These are phyloP conservation scores for Natrix natrix DNA, from an alignment of 2,797 vertebrate genomes.

Conservation along the genomic window DNA sequence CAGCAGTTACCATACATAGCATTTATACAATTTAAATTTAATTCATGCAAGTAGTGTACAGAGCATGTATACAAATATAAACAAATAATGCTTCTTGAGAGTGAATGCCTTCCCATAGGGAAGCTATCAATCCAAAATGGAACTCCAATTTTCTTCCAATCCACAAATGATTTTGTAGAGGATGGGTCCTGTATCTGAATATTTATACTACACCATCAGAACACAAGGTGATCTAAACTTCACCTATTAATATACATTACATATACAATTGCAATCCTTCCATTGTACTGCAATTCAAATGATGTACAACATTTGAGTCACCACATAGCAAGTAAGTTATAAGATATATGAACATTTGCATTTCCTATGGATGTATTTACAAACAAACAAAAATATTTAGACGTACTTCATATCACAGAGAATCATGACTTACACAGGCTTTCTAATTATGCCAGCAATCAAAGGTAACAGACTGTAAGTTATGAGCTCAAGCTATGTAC, in stretches of 20 bases:
- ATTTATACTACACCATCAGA: conserved; percentile 23
- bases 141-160: conserved; percentile 37
- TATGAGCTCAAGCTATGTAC: not conserved
- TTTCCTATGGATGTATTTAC: not conserved
- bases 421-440: not conserved
- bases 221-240: not conserved
- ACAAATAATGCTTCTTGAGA: conserved; percentile 15
- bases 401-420: not conserved
- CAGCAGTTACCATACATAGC: not conserved
- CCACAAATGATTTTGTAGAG: conserved; percentile 30
- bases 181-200: not conserved
- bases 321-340: not conserved
- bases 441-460: not conserved
- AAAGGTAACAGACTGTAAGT: not conserved
- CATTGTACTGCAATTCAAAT: not conserved
- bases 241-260: not conserved
- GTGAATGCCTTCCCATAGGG: conserved; percentile 2
- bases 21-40: not conserved
- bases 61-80: conserved; percentile 39
- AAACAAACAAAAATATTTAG: not conserved
- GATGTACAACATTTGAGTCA: not conserved
- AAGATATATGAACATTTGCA: not conserved
- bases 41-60: not conserved
- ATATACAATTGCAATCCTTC: not conserved
- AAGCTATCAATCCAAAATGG: conserved; percentile 26